These are phyloP conservation scores for Arenaria interpres DNA, from an alignment of 2,113 vertebrate genomes.

Conservation along the genomic window DNA sequence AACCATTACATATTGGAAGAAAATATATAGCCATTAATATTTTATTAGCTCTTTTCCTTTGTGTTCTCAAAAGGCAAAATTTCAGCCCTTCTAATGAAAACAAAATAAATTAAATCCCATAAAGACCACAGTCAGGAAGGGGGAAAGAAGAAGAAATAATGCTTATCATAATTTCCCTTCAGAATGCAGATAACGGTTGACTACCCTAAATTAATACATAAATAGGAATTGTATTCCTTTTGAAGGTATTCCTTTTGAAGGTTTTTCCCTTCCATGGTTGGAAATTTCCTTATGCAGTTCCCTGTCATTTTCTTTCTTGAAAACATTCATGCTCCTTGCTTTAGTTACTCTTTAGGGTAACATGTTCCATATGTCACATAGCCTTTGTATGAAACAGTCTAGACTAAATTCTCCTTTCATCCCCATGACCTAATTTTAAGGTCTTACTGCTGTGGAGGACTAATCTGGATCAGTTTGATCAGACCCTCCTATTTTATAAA, in stretches of 20 bases:
- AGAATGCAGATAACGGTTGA: background rate
- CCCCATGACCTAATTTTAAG: slow-evolving; percentile 15
- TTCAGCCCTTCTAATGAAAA: background rate
- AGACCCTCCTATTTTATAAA: background rate
- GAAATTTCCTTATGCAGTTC: slow-evolving; percentile 61
- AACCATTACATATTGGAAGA: background rate
- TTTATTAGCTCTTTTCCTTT: background rate
- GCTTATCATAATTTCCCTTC: background rate
- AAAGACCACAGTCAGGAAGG: background rate
- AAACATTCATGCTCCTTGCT: slow-evolving; percentile 48
- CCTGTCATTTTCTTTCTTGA: slow-evolving; percentile 36
- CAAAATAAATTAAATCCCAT: background rate
- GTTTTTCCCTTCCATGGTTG: slow-evolving; percentile 42
- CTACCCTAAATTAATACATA: background rate
- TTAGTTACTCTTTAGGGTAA: slow-evolving; percentile 65
- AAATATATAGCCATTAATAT: background rate
- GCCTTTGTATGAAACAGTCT: slow-evolving; percentile 12
- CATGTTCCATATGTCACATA: slow-evolving; percentile 73
- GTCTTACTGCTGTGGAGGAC: background rate
- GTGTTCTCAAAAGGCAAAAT: background rate
- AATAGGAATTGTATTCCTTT: slow-evolving; percentile 30
- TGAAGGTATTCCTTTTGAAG: slow-evolving; percentile 66
- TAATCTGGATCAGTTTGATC: slow-evolving; percentile 26
- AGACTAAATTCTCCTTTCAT: slow-evolving; percentile 27
- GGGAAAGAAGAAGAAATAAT: background rate